phyloP scores from a whole-genome alignment of 2,113 vertebrate species.

The Archocentrus centrarchus region DNA sequence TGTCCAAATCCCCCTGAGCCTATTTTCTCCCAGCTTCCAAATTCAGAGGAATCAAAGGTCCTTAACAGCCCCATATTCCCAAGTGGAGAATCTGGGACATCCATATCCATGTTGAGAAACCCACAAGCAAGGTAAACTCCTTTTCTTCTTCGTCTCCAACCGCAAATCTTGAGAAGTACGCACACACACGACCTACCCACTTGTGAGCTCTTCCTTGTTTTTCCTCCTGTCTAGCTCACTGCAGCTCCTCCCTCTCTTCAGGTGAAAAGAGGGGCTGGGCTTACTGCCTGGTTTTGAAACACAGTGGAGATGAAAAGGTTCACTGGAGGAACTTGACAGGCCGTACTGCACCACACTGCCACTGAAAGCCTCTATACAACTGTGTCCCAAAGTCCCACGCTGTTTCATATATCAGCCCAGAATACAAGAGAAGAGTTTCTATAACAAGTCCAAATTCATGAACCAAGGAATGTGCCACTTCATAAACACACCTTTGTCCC shows the following conservation, averaged over 20 bases:
- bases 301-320: slow-evolving; percentile 27
- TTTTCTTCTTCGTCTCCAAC: slow-evolving; percentile 36
- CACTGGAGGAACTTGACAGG: not conserved
- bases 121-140: slow-evolving; percentile 45
- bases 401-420: slow-evolving; percentile 31
- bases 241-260: slow-evolving; percentile 79
- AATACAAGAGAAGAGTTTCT: slow-evolving; percentile 9
- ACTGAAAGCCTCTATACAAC: not conserved
- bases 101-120: slow-evolving; percentile 81
- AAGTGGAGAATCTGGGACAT: slow-evolving; percentile 82
- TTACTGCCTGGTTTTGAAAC: slow-evolving; percentile 57
- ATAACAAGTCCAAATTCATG: slow-evolving; percentile 8
- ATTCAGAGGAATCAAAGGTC: slow-evolving; percentile 90
- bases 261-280: slow-evolving; percentile 80
- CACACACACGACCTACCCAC: slow-evolving; percentile 51
- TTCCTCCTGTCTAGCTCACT: slow-evolving; percentile 59
- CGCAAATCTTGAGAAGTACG: slow-evolving; percentile 50
- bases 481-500: slow-evolving; percentile 53
- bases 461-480: slow-evolving; percentile 47
- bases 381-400: not conserved
- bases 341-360: not conserved
- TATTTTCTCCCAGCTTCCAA: slow-evolving; percentile 94
- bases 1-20: slow-evolving; percentile 97
- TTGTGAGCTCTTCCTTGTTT: slow-evolving; percentile 79
- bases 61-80: slow-evolving; percentile 91